Evolutionary conservation across 1,140 invertebrate genomes (phyloP).

Genomic region (Cyclina sinensis): DNA sequence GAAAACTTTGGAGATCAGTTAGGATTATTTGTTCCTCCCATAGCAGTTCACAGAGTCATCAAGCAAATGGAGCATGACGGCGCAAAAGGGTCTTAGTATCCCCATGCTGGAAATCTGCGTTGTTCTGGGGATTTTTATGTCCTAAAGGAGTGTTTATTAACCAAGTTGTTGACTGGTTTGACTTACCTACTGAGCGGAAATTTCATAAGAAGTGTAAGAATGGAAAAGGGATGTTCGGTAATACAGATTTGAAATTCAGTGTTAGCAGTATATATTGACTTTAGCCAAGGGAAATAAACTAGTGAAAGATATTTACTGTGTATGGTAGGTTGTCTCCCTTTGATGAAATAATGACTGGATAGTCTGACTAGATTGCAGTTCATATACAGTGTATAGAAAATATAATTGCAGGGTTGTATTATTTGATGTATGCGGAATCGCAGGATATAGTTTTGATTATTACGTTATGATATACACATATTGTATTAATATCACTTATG

Average conservation of each 20-base stretch:
- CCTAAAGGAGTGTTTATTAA: not conserved
- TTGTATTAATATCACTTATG: no score
- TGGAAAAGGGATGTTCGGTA: conserved; percentile 49
- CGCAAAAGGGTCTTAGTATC: conserved; percentile 4
- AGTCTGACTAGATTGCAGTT: not conserved
- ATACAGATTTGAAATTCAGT: conserved; percentile 27
- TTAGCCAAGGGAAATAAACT: not conserved
- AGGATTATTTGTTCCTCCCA: conserved; percentile 49
- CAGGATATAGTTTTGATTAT: no score
- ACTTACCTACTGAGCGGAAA: not conserved
- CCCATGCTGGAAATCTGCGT: conserved; percentile 22
- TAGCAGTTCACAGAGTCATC: not conserved
- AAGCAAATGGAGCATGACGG: conserved; percentile 36
- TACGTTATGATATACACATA: no score
- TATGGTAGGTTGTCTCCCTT: not conserved
- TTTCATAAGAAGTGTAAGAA: conserved; percentile 20
- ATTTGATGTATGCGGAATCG: no score
- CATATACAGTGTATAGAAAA: no score
- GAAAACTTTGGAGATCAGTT: not conserved
- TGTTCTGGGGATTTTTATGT: conserved; percentile 37
- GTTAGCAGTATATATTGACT: not conserved
- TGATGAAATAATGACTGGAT: not conserved
- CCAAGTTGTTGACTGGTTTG: conserved; percentile 3
- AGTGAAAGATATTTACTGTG: not conserved
- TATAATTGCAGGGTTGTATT: no score